Percentiles rank a stretch among this genome's conserved stretches.
Conservation (phyloP, 2,888 invertebrate species). For the Margaritifera margaritifera region DNA sequence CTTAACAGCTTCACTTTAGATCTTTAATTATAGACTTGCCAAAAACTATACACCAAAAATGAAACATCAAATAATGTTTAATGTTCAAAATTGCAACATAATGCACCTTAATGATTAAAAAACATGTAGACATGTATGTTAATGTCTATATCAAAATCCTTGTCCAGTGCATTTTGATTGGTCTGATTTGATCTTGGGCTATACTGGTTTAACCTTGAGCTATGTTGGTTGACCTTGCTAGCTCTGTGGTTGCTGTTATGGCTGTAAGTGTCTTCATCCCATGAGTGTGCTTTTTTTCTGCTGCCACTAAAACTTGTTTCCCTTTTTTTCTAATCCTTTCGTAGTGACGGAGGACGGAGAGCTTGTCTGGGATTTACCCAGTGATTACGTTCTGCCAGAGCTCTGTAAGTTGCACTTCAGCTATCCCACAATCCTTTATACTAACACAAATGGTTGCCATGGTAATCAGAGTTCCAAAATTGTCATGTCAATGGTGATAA, state of each 20-base stretch:
- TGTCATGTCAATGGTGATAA: no score
- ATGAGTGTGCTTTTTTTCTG: conserved; percentile 47
- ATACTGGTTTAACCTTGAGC: no score
- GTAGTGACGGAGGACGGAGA: conserved; percentile 65
- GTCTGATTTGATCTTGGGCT: neutral
- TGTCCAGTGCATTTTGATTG: conserved; percentile 6
- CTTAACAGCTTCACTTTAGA: no score
- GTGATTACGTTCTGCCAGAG: conserved; percentile 60
- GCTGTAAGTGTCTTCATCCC: neutral
- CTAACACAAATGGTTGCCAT: neutral
- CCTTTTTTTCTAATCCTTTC: conserved; percentile 57
- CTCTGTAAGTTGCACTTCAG: conserved; percentile 56
- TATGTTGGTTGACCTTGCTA: no score
- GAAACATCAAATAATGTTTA: no score
- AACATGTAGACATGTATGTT: conserved; percentile 5
- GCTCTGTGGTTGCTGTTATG: no score
- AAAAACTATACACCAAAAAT: no score
- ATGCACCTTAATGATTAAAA: neutral
- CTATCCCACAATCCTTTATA: conserved; percentile 6
- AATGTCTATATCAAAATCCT: conserved; percentile 4
- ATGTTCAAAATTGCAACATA: no score
- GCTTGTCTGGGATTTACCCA: conserved; percentile 60
- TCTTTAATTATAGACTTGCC: no score
- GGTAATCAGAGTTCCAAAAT: no score
- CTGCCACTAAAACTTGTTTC: conserved; percentile 58